Base-by-base conservation (phyloP, 2,113 vertebrate species). In the Cynoglossus semilaevis region DNA sequence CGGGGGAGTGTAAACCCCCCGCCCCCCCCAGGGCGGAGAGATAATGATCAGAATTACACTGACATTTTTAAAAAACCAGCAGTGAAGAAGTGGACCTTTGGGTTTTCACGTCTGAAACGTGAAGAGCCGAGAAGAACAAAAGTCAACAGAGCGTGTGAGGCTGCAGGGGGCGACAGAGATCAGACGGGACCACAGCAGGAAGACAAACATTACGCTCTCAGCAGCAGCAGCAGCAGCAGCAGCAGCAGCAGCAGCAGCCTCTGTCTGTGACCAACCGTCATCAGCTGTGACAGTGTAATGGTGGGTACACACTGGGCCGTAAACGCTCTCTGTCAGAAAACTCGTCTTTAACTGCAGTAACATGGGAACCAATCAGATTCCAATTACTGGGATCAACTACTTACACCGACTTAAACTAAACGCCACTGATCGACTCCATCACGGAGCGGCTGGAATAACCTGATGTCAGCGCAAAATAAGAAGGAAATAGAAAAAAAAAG, bases 151-250 rank as follows among this genome's bases (percentile, higher is more conserved):
- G 22, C 58, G 8, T 41, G 38, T 68, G 45, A 64, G 61, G 79
- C 82, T 83, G 35, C 62, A 80, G 85, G 83, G 79, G 22, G 22
- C 22, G 22, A 19, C 19, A 62, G 41, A 79, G 63, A 81, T 86
- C 74, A 68, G 57, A 67, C 82, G n/a, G 83, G 69, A 79, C 60
- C 72, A 13, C 51, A 78, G 73, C 87, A 86, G 87, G 84, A 90
- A 88, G 72, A 74, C 68, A 58, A 76, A 82, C 70, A 87, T 89
- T 87, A 85, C 52, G 15, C 18, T 74, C 43, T 58, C 52, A 18
- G 56, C 46, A 10, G 4, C 12, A 11, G 63, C 63, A 22, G 61
- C n/a, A n/a, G n/a, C n/a, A n/a, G n/a, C n/a, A n/a, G n/a, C n/a
- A n/a, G n/a, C n/a, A n/a, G n/a, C n/a, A n/a, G n/a, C n/a, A n/a